Evolutionary conservation across 2,113 vertebrate species (phyloP).

Genomic region (Lanius collurio): DNA sequence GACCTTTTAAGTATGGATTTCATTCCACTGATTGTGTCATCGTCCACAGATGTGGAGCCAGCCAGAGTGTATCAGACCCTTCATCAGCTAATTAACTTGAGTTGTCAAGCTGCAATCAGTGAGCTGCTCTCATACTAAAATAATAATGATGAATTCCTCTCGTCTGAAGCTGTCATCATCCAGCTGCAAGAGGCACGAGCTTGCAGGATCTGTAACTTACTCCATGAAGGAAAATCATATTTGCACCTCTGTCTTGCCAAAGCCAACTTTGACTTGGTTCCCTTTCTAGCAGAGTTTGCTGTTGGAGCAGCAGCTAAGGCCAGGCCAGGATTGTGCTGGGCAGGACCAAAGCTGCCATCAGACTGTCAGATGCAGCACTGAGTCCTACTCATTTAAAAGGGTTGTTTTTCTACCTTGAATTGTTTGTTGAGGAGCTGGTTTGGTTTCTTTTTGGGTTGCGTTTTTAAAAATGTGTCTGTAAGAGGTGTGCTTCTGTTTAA

Average conservation of each 20-base stretch:
- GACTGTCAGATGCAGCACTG: not conserved
- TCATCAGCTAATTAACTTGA: conserved; percentile 56
- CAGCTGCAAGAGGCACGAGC: not conserved
- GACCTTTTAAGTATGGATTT: conserved; percentile 15
- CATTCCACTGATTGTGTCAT: not conserved
- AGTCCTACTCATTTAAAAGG: not conserved
- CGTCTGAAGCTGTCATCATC: conserved; percentile 22
- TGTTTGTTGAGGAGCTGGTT: not conserved
- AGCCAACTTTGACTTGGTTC: not conserved
- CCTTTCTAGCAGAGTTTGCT: not conserved
- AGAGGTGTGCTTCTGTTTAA: not conserved
- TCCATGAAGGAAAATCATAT: not conserved
- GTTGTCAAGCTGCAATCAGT: conserved; percentile 50
- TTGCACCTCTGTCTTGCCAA: not conserved
- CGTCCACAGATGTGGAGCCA: conserved; percentile 7
- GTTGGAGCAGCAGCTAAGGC: not conserved
- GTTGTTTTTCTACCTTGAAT: not conserved
- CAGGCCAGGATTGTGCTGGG: not conserved
- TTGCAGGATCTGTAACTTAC: not conserved
- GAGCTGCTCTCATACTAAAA: conserved; percentile 19
- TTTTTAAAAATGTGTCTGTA: not conserved
- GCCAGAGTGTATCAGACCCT: conserved; percentile 14
- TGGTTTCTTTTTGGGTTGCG: not conserved
- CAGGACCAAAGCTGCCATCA: not conserved
- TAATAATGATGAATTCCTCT: conserved; percentile 48